Base-by-base conservation (phyloP, 2,797 vertebrate genomes). In the Halcyon chelicuti region DNA sequence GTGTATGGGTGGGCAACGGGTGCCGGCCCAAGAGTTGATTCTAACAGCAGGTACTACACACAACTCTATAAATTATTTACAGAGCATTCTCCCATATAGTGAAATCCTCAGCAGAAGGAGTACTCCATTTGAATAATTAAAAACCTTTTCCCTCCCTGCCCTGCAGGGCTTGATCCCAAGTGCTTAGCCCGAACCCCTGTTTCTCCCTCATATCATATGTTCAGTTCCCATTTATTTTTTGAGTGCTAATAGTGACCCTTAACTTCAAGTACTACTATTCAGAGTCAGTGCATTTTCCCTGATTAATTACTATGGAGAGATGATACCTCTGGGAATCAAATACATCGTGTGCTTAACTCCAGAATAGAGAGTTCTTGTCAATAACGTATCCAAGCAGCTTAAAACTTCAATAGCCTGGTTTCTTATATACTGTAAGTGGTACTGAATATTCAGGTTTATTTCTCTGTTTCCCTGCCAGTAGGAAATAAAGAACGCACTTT, bases 401-500 rank as follows among this genome's bases (percentile, higher is more conserved):
- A 72, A 80, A 85, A 42, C 26, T 17, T 74, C 57, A 93, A 94
- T 88, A 90, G 51, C 68, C 86, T 23, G 7, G 75, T 92, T 96
- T 90, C 92, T 49, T 51, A 94, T 67, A 82, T 37, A 76, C 76
- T 33, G 37, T 71, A 79, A 82, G 93, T 75, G 74, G 94, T 82
- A 23, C 79, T 66, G 94, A 91, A 89, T 73, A 83, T 94, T 77
- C 63, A 52, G 94, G 73, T 93, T 96, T 86, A 95, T 85, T 91
- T 95, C 87, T 91, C 94, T 92, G 96, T 92, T 96, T 95, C 96
- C 77, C 46, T 86, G 97, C 95, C 80, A 75, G 94, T 60, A 93
- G 94, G 73, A 96, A 97, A 96, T 96, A 96, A 95, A 98, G 97
- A 97, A 96, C 29, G 81, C 90, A 93, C 97, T 94, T 94, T 96